Conservation (phyloP, 2,797 vertebrate genomes). For the Silurus lanzhouensis region DNA sequence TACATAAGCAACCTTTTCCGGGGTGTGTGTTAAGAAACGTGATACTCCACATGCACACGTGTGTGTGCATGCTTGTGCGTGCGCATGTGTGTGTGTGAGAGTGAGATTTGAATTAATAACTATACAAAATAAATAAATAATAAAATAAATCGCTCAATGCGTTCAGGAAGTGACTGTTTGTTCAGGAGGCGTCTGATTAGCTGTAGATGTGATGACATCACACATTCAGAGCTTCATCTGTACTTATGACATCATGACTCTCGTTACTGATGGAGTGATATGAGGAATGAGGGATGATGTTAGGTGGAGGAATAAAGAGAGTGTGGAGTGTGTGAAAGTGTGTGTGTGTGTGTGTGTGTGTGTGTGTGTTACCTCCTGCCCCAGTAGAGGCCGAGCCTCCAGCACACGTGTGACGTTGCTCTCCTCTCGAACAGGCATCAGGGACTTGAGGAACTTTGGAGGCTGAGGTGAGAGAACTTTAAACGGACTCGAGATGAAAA, state of each 20-base stretch:
- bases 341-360: conserved; percentile 4
- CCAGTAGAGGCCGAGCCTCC: conserved; percentile 89
- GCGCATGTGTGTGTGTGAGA: conserved; percentile 20
- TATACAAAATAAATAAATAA: background rate
- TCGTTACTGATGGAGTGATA: background rate
- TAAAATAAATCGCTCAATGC: background rate
- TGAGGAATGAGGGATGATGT: background rate
- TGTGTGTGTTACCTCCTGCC: conserved; percentile 85
- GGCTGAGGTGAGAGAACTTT: conserved; percentile 93
- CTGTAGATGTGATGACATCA: conserved; percentile 20
- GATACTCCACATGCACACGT: background rate
- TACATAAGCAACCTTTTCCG: background rate
- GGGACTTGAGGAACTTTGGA: conserved; percentile 94
- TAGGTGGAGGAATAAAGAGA: background rate
- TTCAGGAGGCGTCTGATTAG: conserved; percentile 5
- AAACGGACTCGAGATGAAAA: conserved; percentile 88
- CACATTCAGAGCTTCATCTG: background rate
- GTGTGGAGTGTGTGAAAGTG: conserved; percentile 31
- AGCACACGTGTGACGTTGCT: conserved; percentile 83
- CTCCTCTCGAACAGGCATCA: conserved; percentile 94
- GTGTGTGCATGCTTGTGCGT: too few species aligned
- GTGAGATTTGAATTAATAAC: background rate
- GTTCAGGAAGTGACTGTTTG: background rate
- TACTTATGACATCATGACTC: background rate
- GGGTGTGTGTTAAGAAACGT: background rate